Percentiles rank a stretch among this genome's conserved stretches.
Evolutionary conservation across 2,113 vertebrate species (phyloP).

Genomic region (Tilapia sparmanii): DNA sequence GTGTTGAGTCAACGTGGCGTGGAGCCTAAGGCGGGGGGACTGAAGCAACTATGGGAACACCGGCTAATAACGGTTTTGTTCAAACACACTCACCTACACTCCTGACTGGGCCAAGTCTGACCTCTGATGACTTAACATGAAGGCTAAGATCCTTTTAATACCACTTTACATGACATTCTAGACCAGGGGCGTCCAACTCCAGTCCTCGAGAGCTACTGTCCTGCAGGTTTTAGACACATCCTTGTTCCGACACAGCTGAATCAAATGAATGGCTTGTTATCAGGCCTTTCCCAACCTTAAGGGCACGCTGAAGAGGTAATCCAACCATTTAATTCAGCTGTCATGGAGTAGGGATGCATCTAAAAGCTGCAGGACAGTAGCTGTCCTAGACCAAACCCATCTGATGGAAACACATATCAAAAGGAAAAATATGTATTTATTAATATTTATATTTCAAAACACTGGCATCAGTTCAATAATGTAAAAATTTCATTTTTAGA

Average conservation of each 20-base stretch:
- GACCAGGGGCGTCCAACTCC: not conserved
- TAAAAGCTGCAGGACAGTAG: not conserved
- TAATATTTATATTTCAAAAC: not conserved
- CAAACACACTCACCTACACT: not conserved
- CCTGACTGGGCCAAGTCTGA: not conserved
- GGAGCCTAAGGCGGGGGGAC: not conserved
- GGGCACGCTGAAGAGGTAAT: rapidly evolving
- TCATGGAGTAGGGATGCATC: not conserved
- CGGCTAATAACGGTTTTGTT: not conserved
- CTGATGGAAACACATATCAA: not conserved
- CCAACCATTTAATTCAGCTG: not conserved
- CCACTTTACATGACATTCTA: not conserved
- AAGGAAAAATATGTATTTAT: not conserved
- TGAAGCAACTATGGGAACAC: not conserved
- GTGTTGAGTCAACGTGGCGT: not conserved
- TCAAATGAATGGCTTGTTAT: not conserved
- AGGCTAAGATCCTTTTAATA: not conserved
- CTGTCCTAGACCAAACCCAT: not conserved
- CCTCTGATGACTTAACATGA: not conserved
- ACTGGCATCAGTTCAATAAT: not conserved
- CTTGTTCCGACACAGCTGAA: not conserved
- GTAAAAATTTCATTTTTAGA: not conserved
- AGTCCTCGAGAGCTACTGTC: rapidly evolving
- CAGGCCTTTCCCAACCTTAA: not conserved
- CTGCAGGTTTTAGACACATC: not conserved